Conservation (phyloP, 2,113 vertebrate genomes). For the Phocoena sinus region DNA sequence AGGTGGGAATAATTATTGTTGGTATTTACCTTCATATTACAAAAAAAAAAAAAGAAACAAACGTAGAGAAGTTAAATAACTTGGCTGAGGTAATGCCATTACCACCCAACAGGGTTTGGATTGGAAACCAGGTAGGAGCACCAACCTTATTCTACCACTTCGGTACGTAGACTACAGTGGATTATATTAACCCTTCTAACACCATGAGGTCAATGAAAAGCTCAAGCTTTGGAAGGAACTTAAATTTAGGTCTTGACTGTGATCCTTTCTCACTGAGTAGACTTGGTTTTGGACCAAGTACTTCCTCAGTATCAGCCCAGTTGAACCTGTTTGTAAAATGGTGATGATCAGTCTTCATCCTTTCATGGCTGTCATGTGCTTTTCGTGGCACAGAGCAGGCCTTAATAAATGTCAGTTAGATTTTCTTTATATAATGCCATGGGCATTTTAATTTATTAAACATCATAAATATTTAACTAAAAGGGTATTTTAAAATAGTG, state of each 20-base stretch:
- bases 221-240: not conserved
- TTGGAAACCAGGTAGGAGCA: not conserved
- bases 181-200: not conserved
- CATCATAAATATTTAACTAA: not conserved
- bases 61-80: not conserved
- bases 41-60: not conserved
- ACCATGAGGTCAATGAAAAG: not conserved
- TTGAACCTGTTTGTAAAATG: not conserved
- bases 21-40: not conserved
- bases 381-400: not conserved
- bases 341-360: not conserved
- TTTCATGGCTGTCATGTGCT: not conserved
- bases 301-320: not conserved
- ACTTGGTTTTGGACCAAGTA: not conserved
- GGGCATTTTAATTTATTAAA: not conserved
- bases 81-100: not conserved
- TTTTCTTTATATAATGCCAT: not conserved
- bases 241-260: not conserved
- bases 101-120: not conserved
- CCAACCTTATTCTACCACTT: not conserved
- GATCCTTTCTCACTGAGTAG: not conserved
- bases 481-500: not conserved
- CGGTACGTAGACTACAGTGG: fast-evolving
- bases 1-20: not conserved
- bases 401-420: not conserved